A percentile compares a stretch with the other conserved stretches of the same genome.
Conservation (phyloP, 2,888 invertebrate species). For the Ophioninae sp. region DNA sequence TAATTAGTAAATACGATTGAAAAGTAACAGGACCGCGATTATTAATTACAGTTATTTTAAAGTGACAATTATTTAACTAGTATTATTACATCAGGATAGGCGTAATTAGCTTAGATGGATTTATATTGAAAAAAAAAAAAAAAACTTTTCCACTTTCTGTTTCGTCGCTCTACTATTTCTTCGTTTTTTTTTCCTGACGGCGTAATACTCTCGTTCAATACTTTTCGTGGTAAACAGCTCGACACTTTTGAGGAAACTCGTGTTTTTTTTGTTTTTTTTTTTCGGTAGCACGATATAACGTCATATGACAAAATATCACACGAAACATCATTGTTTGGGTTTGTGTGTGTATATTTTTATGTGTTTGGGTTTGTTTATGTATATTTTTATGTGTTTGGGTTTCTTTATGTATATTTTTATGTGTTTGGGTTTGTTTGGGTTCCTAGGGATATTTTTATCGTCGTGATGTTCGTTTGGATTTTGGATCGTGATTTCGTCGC, state of each 20-base stretch:
- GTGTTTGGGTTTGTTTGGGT: too few relatives aligned
- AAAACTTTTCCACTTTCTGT: not conserved
- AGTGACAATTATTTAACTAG: slow-evolving; percentile 44
- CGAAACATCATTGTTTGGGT: too few relatives aligned
- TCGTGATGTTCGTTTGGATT: too few relatives aligned
- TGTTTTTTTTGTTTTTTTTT: slow-evolving; percentile 10
- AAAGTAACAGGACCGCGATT: slow-evolving; percentile 61
- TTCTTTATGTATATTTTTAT: too few relatives aligned
- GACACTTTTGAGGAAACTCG: slow-evolving; percentile 29
- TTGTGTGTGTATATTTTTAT: too few relatives aligned
- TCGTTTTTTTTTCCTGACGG: slow-evolving; percentile 24
- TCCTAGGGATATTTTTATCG: too few relatives aligned
- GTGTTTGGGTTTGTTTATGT: not conserved
- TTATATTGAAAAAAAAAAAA: slow-evolving; percentile 31
- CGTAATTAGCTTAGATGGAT: slow-evolving; percentile 31
- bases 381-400: not conserved
- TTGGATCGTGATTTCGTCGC: too few relatives aligned
- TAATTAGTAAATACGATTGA: slow-evolving; percentile 53
- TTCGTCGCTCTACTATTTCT: not conserved
- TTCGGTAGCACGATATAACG: too few relatives aligned
- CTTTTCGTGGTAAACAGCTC: slow-evolving; percentile 52
- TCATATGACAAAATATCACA: too few relatives aligned
- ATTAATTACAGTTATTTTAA: slow-evolving; percentile 51
- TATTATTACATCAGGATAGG: slow-evolving; percentile 39
- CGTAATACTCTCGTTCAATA: slow-evolving; percentile 53